These are phyloP conservation scores for Platysternon megacephalum DNA, from an alignment of 2,113 vertebrate species.

Conservation along the genomic window DNA sequence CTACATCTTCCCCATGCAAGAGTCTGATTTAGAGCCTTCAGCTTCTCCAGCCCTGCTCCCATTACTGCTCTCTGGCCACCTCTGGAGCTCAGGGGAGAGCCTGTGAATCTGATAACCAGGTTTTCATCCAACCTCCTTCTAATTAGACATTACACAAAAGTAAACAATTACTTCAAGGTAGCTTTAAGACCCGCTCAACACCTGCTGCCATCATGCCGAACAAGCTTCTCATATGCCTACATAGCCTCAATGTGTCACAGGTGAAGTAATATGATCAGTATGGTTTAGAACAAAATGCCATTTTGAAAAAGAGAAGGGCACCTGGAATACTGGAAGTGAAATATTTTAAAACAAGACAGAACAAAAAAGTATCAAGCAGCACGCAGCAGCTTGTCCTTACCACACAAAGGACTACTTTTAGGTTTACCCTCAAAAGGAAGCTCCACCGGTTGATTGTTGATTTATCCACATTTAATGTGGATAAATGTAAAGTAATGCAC, in stretches of 20 bases:
- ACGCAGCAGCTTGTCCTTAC: background rate
- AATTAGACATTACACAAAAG: background rate
- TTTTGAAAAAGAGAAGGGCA: background rate
- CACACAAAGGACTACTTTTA: background rate
- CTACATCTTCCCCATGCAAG: fast-evolving
- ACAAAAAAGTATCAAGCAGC: background rate
- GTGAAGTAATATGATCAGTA: background rate
- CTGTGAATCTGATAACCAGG: background rate
- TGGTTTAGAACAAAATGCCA: background rate
- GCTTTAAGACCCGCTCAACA: background rate
- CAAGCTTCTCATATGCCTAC: background rate
- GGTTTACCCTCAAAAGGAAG: background rate
- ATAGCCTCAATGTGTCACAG: background rate
- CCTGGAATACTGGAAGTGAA: background rate
- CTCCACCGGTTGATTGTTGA: background rate
- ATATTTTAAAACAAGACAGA: background rate
- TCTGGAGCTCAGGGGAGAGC: background rate
- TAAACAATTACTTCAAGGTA: background rate
- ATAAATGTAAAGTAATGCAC: too few species aligned
- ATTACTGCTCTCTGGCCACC: background rate
- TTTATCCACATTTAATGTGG: too few species aligned
- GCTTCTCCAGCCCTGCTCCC: background rate
- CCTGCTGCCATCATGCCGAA: background rate
- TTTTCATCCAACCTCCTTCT: background rate
- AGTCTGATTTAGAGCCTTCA: background rate